Evolutionary conservation across 2,797 vertebrate genomes (phyloP), one percentile per base, ranked within the genome.

Genomic region (Myotis findleyi): DNA sequence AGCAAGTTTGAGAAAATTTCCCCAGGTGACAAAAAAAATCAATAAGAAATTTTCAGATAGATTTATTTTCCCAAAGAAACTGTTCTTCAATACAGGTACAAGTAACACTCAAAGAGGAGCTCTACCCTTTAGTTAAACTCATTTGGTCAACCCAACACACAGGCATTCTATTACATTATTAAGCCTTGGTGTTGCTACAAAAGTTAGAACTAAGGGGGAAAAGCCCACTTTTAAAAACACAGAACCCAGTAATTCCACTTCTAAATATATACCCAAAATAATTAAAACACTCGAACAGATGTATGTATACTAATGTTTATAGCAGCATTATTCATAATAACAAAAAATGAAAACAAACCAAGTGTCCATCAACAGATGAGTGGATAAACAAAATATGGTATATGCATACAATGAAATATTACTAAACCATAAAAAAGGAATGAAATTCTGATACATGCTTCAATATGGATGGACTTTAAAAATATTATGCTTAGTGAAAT

Each of bases 31-130:
- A 5, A 49, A 82, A 82, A 72, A 38, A 7, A 55, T 62, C 69
- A 41, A 38, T 20, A 36, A 51, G 44, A 76, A 81, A 66, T 38
- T 76, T 64, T 72, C 51, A 20, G 38, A 53, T 36, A 79, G 64
- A 76, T 76, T 88, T 87, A 75, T 91, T 81, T 76, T 33, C 33
- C 30, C 25, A 41, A 55, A 91, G 44, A 68, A 94, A 86, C 44
- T 11, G 18, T 59, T 68, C 55, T 82, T 85, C 44, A 21, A 38
- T 30, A 20, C 3, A 12, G 36, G 5, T n/a, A 41, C 23, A 33
- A 87, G 25, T 73, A 66, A 25, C 18, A 77, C 4, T 59, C 30
- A 44, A 14, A 3, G 6, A 88, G 33, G 6, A 85, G 9, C 3
- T 72, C 16, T 18, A 69, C 10, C 17, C 16, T 94, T 79, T 76